Base-by-base conservation (phyloP, 2,888 invertebrate species). In the Drymonia ruficornis region DNA sequence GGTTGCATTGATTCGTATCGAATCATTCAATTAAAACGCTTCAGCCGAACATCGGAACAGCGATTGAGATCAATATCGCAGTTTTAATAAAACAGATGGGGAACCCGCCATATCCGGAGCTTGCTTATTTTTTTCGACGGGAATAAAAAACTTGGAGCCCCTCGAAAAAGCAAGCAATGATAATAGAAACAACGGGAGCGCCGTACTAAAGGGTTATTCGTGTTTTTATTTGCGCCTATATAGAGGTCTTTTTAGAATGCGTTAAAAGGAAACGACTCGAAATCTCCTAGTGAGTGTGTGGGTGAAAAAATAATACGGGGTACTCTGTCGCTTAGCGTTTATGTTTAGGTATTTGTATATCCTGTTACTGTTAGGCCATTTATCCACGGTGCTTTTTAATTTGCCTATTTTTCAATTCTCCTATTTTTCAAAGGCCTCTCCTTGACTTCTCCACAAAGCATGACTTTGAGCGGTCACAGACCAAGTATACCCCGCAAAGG, bases 61-160 rank as follows among this genome's bases (percentile, higher is more conserved):
- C 76, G 75, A 78, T 81, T 72, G 81, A 86, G 89, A 91, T 90
- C 86, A 80, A 85, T 89, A 90, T 91, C 89, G 81, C 83, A 80
- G 83, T 86, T 90, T 90, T 90, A 90, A 91, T 90, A 89, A 90
- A 90, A 87, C 90, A 90, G 88, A 84, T 83, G 87, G 85, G 77
- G 83, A 84, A 84, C 83, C 80, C 86, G 40, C 45, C 84, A 85
- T 89, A 89, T 91, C 89, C 90, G 88, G 85, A 69, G 71, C 63
- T 81, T 78, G 81, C 81, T 82, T 80, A 80, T 86, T 87, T 88
- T 89, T 88, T 87, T 76, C 57, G 73, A 72, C 69, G 61, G 73
- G 76, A 45, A 15, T 13, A 83, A 85, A 86, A 86, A 85, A 74
- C 63, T 73, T 63, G 63, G 65, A 70, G 67, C 81, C 86, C 87